phyloP scores from a whole-genome alignment of 2,888 invertebrate species.

The Antheraea yamamai region DNA sequence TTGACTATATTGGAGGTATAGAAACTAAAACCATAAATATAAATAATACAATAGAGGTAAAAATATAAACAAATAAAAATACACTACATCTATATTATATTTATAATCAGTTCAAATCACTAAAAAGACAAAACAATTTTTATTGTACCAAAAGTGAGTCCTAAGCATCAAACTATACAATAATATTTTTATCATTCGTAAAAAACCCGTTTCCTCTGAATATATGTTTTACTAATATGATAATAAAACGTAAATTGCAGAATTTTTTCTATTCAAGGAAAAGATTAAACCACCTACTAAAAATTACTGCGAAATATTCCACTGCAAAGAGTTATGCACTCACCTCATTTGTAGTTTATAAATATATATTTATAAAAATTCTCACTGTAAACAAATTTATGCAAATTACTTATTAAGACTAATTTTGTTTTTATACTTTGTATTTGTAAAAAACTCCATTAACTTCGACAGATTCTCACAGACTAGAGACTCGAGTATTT shows the following conservation, averaged over 20 bases:
- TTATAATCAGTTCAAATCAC: not conserved
- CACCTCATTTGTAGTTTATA: conserved; percentile 42
- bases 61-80: not conserved
- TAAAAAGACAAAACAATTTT: not conserved
- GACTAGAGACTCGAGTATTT: not conserved
- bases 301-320: conserved; percentile 1
- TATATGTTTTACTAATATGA: not conserved
- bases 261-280: not conserved
- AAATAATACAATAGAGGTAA: not conserved
- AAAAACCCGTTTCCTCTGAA: not conserved
- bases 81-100: not conserved
- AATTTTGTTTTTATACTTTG: conserved; percentile 8
- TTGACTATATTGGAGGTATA: not conserved
- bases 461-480: not conserved
- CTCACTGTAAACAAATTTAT: not conserved
- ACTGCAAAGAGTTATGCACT: conserved; percentile 28
- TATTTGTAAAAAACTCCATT: not conserved
- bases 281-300: not conserved
- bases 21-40: not conserved
- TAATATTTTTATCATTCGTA: not conserved
- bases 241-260: not conserved
- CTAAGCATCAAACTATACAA: not conserved
- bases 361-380: not conserved
- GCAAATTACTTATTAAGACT: not conserved
- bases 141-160: not conserved